Evolutionary conservation across 2,888 invertebrate species (phyloP), one percentile per base, ranked within the genome.

Genomic region (Eilema griseolum): DNA sequence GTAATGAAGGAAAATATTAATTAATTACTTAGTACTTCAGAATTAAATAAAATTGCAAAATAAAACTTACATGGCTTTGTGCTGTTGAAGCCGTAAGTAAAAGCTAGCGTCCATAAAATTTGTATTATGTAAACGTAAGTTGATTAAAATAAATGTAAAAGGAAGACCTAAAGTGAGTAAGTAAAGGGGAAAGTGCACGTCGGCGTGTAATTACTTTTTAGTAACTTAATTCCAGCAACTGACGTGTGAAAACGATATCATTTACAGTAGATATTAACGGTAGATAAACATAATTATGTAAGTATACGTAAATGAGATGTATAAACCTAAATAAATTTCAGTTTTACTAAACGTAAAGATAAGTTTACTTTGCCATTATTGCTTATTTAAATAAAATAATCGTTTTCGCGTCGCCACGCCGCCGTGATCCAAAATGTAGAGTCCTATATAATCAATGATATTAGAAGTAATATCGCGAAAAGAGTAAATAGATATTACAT

Each of bases 161-260:
- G 28, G 79, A 69, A 72, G 71, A 67, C 82, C 59, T 41, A 52
- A 41, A 41, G 14, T 46, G 20, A 66, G 23, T 46, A 31, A 64
- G 41, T 26, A 31, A 71, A 61, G 69, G 80, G 69, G 67, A 61
- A 66, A 57, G 70, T 20, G 52, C 52, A 68, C 61, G 66, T 41
- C 64, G 52, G 56, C 68, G 64, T 63, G 28, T 70, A 79, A 82
- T 76, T 78, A 76, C 24, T 33, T 57, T 63, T 71, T 57, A 63
- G 80, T 76, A 82, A 81, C 70, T 26, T 70, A 63, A 81, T 67
- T 64, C 74, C 20, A 12, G 64, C 61, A 57, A 80, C 66, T 80
- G 63, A 75, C 71, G 70, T 66, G 72, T 75, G 67, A 72, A 69
- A 67, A 46, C 60, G 56, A 56, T 72, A 69, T 63, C 59, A 12